Base-by-base conservation (phyloP, 2,797 vertebrate genomes). In the Pangasius mekongensis region DNA sequence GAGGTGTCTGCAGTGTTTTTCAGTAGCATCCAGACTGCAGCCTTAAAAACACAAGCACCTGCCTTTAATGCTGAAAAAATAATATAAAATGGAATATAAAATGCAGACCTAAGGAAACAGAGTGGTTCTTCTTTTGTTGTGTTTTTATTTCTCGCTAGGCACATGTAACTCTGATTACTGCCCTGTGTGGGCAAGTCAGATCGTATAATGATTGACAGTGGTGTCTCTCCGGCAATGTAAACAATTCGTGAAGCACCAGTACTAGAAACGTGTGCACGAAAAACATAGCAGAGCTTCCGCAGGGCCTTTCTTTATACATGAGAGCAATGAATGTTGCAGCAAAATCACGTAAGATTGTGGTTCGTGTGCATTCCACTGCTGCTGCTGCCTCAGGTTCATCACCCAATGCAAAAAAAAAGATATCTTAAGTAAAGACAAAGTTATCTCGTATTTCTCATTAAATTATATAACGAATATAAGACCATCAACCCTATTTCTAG, bases 121-220 rank as follows among this genome's bases (percentile, higher is more conserved):
- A 16, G 8, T 33, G 76, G n/a, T 56, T 30, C 27, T 77, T 77
- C 27, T 78, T 56, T 78, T 33, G 5, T 33, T 33, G 7, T 54
- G n/a, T 24, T 24, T 24, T 74, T 24, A 24, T 27, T 47, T 22
- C 71, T 47, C 36, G 3, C 49, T 22, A 20, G n/a, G 16, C 8
- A 18, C 16, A 56, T 20, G 76, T n/a, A 56, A 54, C 52, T 78
- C 76, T 56, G n/a, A 56, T 56, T 54, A 78, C 76, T 4, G 76
- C 49, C n/a, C n/a, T 30, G 76, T 54, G 49, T 52, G 76, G 76
- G n/a, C n/a, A 78, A 33, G 52, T 78, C 76, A 80, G 76, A 33
- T 56, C 18, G 8, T 33, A 33, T 33, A 20, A 33, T 56, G 52
- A 80, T 80, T 33, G 76, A 56, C 76, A 54, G 76, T 56, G 49